Percentiles rank a stretch among this genome's conserved stretches.
Evolutionary conservation across 2,888 invertebrate species (phyloP).

Genomic region (Omphaloscelis lunosa): DNA sequence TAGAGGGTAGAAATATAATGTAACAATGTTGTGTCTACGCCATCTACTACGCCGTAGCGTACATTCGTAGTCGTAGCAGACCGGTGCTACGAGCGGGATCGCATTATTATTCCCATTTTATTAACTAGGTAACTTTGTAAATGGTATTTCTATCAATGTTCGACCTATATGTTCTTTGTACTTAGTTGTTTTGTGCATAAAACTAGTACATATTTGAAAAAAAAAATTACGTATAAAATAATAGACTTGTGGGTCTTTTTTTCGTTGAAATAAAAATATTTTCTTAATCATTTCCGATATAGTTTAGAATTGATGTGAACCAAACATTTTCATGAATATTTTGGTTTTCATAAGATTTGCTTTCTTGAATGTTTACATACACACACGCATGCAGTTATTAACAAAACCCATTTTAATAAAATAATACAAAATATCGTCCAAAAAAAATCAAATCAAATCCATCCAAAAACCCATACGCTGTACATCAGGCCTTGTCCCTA

Average conservation of each 20-base stretch:
- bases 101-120: constrained; percentile 4
- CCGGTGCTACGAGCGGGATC: constrained; percentile 23
- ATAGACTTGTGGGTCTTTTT: neutral
- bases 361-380: neutral
- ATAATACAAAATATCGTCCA: constrained; percentile 23
- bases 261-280: neutral
- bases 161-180: neutral
- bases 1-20: neutral
- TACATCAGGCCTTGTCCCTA: constrained; percentile 72
- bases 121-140: neutral
- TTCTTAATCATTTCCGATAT: neutral
- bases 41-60: constrained; percentile 48
- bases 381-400: neutral
- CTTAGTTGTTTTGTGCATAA: neutral
- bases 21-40: constrained; percentile 17
- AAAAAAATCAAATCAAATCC: constrained; percentile 54
- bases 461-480: constrained; percentile 53
- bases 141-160: constrained; percentile 13
- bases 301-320: neutral
- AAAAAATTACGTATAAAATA: neutral
- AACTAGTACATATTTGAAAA: neutral
- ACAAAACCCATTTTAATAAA: neutral
- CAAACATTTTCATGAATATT: neutral
- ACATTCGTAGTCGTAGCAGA: constrained; percentile 34
- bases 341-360: no score